A percentile compares a stretch with the other conserved stretches of the same genome.
Conservation (phyloP, 2,797 vertebrate genomes). For the Premnoplex brunnescens region DNA sequence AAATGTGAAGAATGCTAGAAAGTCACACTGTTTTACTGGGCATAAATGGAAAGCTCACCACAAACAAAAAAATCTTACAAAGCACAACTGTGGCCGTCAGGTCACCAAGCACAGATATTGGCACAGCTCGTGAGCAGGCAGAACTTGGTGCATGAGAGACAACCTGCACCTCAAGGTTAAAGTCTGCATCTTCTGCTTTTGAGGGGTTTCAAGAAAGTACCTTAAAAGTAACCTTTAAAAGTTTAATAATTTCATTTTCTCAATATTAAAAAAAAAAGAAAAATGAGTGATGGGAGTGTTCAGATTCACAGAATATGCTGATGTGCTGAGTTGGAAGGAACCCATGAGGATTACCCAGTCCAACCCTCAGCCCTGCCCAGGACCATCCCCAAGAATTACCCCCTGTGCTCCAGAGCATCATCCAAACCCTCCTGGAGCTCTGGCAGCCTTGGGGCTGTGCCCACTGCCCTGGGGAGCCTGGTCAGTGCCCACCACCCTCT, state of each 20-base stretch:
- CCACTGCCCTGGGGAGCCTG: not conserved
- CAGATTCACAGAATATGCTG: not conserved
- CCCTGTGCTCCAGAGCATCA: not conserved
- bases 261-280: not conserved
- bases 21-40: not conserved
- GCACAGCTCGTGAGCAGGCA: not conserved
- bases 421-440: not conserved
- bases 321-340: not conserved
- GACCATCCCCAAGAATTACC: not conserved
- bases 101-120: accelerated
- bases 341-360: not conserved
- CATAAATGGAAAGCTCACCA: not conserved
- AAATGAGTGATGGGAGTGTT: not conserved
- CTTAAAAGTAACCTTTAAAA: not conserved
- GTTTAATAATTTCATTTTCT: not conserved
- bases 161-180: not conserved
- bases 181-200: not conserved
- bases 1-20: not conserved
- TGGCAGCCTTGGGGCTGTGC: not conserved
- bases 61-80: not conserved
- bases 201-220: not conserved
- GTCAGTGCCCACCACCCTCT: not conserved
- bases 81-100: not conserved
- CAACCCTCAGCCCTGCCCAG: not conserved
- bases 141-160: not conserved